Conservation (phyloP, 2,888 invertebrate genomes). For the Drosophila hamatofila region DNA sequence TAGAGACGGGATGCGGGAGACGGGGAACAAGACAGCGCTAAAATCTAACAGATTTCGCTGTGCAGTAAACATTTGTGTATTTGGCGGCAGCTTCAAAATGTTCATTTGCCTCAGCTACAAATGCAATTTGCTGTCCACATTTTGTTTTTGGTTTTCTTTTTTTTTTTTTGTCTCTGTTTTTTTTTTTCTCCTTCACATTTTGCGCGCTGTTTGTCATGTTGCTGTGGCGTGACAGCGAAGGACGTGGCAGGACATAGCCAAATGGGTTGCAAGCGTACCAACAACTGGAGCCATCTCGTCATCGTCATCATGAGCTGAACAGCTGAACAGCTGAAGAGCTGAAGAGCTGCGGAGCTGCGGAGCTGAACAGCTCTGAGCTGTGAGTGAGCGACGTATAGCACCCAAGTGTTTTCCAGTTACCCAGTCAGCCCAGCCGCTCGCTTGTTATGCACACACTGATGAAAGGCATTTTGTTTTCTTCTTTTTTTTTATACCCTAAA, state of each 20-base stretch:
- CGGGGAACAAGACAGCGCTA: background rate
- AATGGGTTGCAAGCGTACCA: conserved; percentile 60
- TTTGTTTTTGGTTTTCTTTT: conserved; percentile 5
- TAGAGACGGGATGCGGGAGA: background rate
- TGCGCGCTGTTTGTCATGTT: conserved; percentile 71
- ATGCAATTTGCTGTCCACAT: conserved; percentile 28
- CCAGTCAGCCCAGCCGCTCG: conserved; percentile 50
- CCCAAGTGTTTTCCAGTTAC: conserved; percentile 47
- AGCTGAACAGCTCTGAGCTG: conserved; percentile 7
- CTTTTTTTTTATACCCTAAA: conserved; percentile 2
- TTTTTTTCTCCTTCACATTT: conserved; percentile 37
- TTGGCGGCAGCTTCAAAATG: conserved; percentile 36
- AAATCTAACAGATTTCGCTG: conserved; percentile 33
- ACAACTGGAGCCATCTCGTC: conserved; percentile 39
- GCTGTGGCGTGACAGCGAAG: conserved; percentile 64
- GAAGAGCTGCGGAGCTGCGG: background rate
- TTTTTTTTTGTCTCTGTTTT: conserved; percentile 3
- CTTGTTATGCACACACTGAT: conserved; percentile 76
- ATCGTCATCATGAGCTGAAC: conserved; percentile 32
- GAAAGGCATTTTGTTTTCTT: conserved; percentile 50
- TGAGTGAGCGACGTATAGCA: conserved; percentile 57
- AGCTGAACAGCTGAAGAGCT: conserved; percentile 7
- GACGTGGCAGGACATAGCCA: conserved; percentile 52
- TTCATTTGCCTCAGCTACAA: conserved; percentile 52
- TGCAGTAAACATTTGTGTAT: conserved; percentile 21